Evolutionary conservation across 2,113 vertebrate genomes (phyloP), one percentile per base, ranked within the genome.

Genomic region (Tretioscincus oriximinensis): DNA sequence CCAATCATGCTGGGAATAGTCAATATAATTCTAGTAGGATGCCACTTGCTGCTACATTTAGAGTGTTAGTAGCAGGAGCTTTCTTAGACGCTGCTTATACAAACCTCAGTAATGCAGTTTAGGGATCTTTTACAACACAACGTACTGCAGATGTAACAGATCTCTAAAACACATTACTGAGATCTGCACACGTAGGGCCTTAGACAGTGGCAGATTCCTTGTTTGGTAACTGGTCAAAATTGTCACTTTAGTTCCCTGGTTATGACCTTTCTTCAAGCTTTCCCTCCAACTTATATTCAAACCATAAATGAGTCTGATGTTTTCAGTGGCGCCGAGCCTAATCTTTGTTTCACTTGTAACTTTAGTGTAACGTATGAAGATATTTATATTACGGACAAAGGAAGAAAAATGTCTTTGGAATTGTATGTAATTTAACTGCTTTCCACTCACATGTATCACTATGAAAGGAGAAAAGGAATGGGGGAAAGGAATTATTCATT

Each of bases 401-500:
- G 6, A 26, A 65, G 64, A 65, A 12, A 26, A 47, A 49, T 54
- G 12, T 9, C 14, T 28, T 1, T 3, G 3, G 54, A 28, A 29
- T 54, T 54, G 14, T 60, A 28, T 21, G 28, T 58, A 22, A 61
- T 45, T 60, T 64, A 24, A 12, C 24, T n/a, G 31, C 58, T 61
- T 31, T 64, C 54, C 22, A 45, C 11, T 24, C 64, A 29, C 16
- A 76, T 47, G 24, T 64, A 9, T n/a, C 16, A 64, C 16, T 76
- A 58, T n/a, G 60, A 41, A 76, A 6, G 54, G 51, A 64, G 74
- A 22, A 45, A 60, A 45, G 24, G 12, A 58, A 58, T 14, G 54
- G 54, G 54, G 54, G 54, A 18, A 65, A 76, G 16, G 28, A 4
- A 64, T 9, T 0, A 0, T 65, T 26, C 8, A 0, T 31, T 58